Conservation (phyloP, 2,113 vertebrate species). For the Pseudois nayaur region DNA sequence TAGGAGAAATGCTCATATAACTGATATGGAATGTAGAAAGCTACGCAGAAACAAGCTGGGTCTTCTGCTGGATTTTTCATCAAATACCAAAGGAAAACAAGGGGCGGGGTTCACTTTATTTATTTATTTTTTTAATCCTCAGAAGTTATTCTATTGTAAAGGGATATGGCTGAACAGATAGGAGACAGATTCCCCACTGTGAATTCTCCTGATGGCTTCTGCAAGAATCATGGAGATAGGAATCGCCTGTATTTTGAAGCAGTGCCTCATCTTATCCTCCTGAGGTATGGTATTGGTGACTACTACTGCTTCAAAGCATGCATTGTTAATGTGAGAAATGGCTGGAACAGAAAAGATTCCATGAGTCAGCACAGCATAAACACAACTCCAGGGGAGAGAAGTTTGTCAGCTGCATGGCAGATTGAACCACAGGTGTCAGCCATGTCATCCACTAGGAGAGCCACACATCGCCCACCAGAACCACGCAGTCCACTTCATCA, state of each 20-base stretch:
- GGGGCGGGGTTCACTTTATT: constrained; percentile 56
- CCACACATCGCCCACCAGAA: not conserved
- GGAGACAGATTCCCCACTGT: constrained; percentile 97
- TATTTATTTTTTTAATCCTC: constrained; percentile 58
- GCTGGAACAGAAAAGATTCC: constrained; percentile 98
- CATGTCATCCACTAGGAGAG: constrained; percentile 87
- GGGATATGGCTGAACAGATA: constrained; percentile 98
- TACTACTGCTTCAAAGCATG: constrained; percentile 96
- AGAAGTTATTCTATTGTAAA: constrained; percentile 83
- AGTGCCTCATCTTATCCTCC: constrained; percentile 98
- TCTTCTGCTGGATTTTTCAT: constrained; percentile 79
- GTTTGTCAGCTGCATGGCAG: constrained; percentile 95
- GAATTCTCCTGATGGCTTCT: constrained; percentile 96
- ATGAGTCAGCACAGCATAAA: constrained; percentile 96
- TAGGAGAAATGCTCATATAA: constrained; percentile 47
- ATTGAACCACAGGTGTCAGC: constrained; percentile 96
- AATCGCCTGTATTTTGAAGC: constrained; percentile 98
- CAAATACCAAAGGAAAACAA: constrained; percentile 74
- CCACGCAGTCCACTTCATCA: not conserved
- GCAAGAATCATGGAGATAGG: constrained; percentile 99
- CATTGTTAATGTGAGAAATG: constrained; percentile 96
- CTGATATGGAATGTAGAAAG: constrained; percentile 69
- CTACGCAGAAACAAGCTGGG: constrained; percentile 75
- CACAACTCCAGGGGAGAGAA: constrained; percentile 96
- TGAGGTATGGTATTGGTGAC: constrained; percentile 98